phyloP scores from a whole-genome alignment of 2,113 vertebrate genomes.

The Litocranius walleri region DNA sequence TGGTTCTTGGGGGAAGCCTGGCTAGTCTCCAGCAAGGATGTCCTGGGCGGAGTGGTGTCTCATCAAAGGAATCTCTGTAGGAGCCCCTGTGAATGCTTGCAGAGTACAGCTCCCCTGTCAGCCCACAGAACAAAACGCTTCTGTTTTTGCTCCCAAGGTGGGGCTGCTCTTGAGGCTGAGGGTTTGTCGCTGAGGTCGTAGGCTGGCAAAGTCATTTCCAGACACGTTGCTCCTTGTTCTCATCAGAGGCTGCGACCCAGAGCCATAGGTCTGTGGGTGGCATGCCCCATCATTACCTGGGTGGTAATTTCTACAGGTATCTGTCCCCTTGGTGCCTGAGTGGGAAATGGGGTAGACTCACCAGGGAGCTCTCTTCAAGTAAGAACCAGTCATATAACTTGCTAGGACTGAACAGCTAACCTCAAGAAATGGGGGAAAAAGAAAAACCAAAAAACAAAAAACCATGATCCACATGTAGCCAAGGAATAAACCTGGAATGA shows the following conservation, averaged over 20 bases:
- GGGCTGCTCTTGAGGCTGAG: constrained; percentile 27
- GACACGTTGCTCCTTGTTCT: constrained; percentile 12
- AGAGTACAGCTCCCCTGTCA: background rate
- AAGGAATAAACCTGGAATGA: background rate
- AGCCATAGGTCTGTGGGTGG: background rate
- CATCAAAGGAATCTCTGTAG: constrained; percentile 58
- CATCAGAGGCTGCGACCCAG: background rate
- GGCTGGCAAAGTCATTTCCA: background rate
- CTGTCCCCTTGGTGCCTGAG: constrained; percentile 45
- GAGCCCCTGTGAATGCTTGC: background rate
- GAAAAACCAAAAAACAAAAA: accelerated
- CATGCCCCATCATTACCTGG: constrained; percentile 56
- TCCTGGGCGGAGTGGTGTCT: constrained; percentile 1
- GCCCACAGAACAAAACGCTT: constrained; percentile 5
- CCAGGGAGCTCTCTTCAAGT: constrained; percentile 74
- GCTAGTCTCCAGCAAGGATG: background rate
- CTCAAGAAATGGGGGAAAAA: constrained; percentile 35
- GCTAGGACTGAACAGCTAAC: constrained; percentile 66
- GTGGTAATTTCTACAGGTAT: constrained; percentile 53
- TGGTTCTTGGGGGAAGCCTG: background rate
- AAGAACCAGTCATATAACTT: constrained; percentile 70
- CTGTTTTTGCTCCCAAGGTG: constrained; percentile 62
- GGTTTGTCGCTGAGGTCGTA: constrained; percentile 16
- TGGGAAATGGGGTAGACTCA: constrained; percentile 61
- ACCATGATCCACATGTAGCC: background rate